Evolutionary conservation across 2,113 vertebrate species (phyloP), one percentile per base, ranked within the genome.

Genomic region (Carlito syrichta): DNA sequence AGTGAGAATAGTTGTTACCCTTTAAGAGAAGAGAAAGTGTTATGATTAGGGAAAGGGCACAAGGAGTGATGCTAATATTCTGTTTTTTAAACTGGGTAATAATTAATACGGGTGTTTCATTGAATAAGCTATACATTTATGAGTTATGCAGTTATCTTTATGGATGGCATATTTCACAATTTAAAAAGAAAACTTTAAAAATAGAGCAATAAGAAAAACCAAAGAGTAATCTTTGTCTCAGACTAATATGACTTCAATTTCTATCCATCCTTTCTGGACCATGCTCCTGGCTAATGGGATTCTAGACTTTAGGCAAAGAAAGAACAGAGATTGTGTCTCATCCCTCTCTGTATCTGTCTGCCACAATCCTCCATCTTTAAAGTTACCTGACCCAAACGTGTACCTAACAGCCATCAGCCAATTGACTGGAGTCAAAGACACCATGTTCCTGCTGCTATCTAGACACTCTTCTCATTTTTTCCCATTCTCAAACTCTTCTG

Each of bases 311-410:
- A 79, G 27, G 35, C 35, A 86, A 95, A 86, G 16, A 52, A 48
- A 76, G 27, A 40, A 9, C 22, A 56, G 52, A 97, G 23, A 76
- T 0, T 74, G n/a, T 90, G 20, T 84, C 48, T 54, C 43, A 86
- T 74, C 50, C 32, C 22, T 83, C 66, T 89, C 20, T 93, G 14
- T 88, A 82, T 86, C 71, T 32, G 11, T 83, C 73, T 89, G 38
- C 56, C 35, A 81, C 52, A 52, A 58, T n/a, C 66, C 32, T 93
- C 84, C 74, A 89, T 86, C 86, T 95, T 93, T 93, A 97, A 87
- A 81, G 40, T 17, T 76, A 90, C 27, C 71, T 81, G 86, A 94
- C 20, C 60, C 62, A 95, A 56, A 62, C 12, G 68, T 69, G 4
- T 40, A 58, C 23, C 84, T 96, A 82, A 94, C 4, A 54, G 32